Conservation (phyloP, 1,140 invertebrate genomes). For the Tetranychus urticae region DNA sequence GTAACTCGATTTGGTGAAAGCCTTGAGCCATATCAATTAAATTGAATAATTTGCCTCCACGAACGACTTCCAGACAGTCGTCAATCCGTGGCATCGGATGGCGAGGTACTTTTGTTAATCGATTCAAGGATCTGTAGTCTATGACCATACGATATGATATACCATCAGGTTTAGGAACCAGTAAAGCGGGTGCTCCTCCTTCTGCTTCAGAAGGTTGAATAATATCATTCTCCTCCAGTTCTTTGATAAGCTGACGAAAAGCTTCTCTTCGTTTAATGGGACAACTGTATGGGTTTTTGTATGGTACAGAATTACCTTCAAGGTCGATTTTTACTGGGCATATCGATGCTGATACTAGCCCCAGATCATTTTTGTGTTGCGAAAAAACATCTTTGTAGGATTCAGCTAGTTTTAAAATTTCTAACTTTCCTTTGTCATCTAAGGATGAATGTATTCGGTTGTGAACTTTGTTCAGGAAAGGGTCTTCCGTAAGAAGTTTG, state of each 20-base stretch:
- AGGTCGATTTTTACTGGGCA: too few relatives aligned
- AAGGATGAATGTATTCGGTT: too few relatives aligned
- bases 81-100: conserved; percentile 27
- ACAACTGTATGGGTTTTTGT: too few relatives aligned
- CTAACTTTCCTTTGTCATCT: too few relatives aligned
- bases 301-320: too few relatives aligned
- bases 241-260: neutral
- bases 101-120: conserved; percentile 19
- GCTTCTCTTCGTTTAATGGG: too few relatives aligned
- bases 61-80: neutral
- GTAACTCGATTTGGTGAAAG: conserved; percentile 6
- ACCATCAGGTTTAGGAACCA: conserved; percentile 18
- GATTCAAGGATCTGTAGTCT: conserved; percentile 24
- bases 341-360: too few relatives aligned
- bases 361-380: too few relatives aligned
- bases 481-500: too few relatives aligned
- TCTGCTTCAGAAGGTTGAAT: neutral
- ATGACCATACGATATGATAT: conserved; percentile 13
- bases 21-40: conserved; percentile 7
- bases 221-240: neutral
- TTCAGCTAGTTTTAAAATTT: too few relatives aligned
- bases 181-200: neutral
- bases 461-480: too few relatives aligned
- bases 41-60: neutral
- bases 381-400: too few relatives aligned